Evolutionary conservation across 2,888 invertebrate genomes (phyloP).

Genomic region (Hyposoter didymator): DNA sequence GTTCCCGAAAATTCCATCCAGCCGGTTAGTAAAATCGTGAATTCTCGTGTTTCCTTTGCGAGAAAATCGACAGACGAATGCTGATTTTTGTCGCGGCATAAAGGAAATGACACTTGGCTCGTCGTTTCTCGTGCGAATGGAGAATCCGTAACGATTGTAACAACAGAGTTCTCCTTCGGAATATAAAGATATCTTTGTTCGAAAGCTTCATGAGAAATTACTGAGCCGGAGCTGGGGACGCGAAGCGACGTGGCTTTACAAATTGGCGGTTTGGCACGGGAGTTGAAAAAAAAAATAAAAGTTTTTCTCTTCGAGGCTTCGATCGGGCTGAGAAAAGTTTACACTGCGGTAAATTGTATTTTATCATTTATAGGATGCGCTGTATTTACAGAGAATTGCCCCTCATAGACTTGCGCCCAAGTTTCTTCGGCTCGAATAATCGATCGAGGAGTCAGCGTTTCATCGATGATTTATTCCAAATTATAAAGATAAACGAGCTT

Average conservation of each 20-base stretch:
- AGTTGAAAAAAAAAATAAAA: constrained; percentile 11
- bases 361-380: background rate
- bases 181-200: background rate
- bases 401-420: background rate
- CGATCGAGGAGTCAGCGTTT: background rate
- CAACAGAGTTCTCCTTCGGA: background rate
- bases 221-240: background rate
- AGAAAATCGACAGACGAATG: background rate
- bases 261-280: background rate
- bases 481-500: constrained; percentile 6
- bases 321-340: background rate
- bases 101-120: background rate
- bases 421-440: background rate
- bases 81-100: background rate
- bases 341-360: background rate
- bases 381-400: background rate
- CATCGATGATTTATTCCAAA: background rate
- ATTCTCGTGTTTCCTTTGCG: background rate
- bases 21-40: background rate
- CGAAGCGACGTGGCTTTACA: background rate
- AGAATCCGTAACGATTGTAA: background rate
- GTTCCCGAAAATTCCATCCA: background rate
- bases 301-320: constrained; percentile 1
- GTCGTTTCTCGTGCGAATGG: background rate
- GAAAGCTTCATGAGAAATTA: background rate